Percentiles rank a stretch among this genome's conserved stretches.
Conservation (phyloP, 2,113 vertebrate genomes). For the Microcebus ravelobensis region DNA sequence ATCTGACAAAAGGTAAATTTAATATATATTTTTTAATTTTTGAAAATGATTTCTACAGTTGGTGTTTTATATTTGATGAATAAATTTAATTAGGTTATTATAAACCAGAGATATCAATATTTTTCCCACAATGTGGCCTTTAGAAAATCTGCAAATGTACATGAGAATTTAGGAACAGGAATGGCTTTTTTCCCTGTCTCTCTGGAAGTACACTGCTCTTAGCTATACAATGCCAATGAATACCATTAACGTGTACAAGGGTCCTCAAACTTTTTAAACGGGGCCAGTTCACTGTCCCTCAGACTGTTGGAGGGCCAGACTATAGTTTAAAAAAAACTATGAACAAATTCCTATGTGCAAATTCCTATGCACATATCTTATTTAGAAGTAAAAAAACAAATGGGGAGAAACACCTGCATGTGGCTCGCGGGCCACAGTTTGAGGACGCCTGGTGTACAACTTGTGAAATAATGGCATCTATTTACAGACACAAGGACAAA, state of each 20-base stretch:
- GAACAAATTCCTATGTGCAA: no score
- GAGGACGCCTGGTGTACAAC: neutral
- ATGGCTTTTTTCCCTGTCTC: neutral
- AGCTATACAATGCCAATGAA: neutral
- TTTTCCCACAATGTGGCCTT: neutral
- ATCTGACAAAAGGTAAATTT: neutral
- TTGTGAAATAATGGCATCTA: neutral
- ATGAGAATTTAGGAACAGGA: neutral
- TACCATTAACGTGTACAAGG: neutral
- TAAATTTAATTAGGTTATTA: neutral
- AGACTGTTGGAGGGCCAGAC: no score
- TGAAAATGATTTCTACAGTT: neutral
- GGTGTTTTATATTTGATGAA: neutral
- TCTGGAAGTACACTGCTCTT: neutral
- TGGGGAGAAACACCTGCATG: no score
- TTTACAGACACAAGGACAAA: neutral
- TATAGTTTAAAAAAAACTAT: no score
- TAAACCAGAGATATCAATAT: neutral
- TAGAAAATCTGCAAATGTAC: neutral
- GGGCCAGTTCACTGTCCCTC: no score
- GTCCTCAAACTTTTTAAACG: no score
- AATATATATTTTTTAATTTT: neutral
- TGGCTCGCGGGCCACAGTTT: no score
- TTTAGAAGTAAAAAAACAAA: no score
- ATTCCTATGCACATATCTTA: no score